These are phyloP conservation scores for Meandrina meandrites DNA, from an alignment of 92 coral and sea anemone species.

Conservation along the genomic window DNA sequence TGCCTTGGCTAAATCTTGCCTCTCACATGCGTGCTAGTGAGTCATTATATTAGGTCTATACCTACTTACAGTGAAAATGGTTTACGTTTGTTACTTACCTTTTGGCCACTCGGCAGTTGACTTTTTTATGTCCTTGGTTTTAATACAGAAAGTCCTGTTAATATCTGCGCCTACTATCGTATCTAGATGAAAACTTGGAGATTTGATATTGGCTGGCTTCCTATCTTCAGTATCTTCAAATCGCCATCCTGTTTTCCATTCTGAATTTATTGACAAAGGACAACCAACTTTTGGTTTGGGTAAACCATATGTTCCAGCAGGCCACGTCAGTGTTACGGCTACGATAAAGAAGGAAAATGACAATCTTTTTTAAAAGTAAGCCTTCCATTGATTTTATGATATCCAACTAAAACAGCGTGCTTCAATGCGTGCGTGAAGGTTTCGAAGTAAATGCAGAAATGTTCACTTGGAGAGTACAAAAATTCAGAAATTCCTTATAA, in stretches of 20 bases:
- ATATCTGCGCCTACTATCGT: conserved; percentile 57
- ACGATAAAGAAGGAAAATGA: background rate
- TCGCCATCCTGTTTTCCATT: conserved; percentile 69
- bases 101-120: conserved; percentile 27
- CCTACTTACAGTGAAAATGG: background rate
- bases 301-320: conserved; percentile 70
- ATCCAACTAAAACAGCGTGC: too few relatives aligned
- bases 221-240: conserved; percentile 72
- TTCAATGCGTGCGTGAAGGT: too few relatives aligned
- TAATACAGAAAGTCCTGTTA: conserved; percentile 74
- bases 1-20: too few relatives aligned
- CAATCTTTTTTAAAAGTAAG: too few relatives aligned
- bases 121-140: background rate
- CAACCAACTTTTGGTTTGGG: conserved; percentile 76
- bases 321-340: conserved; percentile 48
- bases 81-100: conserved; percentile 24
- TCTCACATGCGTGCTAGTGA: too few relatives aligned
- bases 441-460: too few relatives aligned
- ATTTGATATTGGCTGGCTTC: conserved; percentile 44
- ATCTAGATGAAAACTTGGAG: conserved; percentile 62
- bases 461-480: too few relatives aligned
- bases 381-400: too few relatives aligned
- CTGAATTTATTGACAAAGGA: conserved; percentile 43
- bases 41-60: too few relatives aligned
- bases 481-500: too few relatives aligned